Evolutionary conservation across 2,113 vertebrate genomes (phyloP).

Genomic region (Apistogramma diplotaenia): DNA sequence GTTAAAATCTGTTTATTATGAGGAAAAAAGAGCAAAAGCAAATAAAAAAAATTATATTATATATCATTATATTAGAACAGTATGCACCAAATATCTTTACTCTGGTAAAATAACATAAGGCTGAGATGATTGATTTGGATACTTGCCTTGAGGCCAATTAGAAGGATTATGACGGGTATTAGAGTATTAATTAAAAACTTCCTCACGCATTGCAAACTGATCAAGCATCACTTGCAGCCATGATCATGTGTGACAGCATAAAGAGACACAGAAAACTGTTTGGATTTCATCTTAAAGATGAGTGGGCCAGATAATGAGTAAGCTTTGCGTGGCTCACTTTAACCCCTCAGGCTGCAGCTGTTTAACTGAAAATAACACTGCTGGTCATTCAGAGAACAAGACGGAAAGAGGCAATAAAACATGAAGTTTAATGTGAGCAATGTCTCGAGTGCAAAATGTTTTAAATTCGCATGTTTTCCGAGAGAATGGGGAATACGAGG

Average conservation of each 20-base stretch:
- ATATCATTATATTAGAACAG: neutral
- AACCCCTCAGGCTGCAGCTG: neutral
- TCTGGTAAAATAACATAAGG: neutral
- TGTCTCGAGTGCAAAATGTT: neutral
- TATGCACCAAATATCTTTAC: neutral
- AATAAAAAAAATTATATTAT: neutral
- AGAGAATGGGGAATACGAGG: neutral
- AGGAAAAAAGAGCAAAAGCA: neutral
- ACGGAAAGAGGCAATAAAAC: neutral
- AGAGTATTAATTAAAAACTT: constrained; percentile 12
- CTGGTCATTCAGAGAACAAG: neutral
- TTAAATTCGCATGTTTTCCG: neutral
- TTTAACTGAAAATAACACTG: constrained; percentile 11
- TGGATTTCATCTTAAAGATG: constrained; percentile 14
- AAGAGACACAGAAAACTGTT: neutral
- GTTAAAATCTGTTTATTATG: neutral
- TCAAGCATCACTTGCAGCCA: constrained; percentile 3
- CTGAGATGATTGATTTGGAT: neutral
- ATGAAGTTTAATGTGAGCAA: neutral
- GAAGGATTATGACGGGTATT: neutral
- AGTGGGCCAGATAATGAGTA: constrained; percentile 17
- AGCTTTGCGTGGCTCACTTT: neutral
- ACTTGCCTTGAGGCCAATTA: neutral
- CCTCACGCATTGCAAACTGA: constrained; percentile 12
- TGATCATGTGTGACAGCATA: constrained; percentile 6